Percentiles rank a stretch among this genome's conserved stretches.
Evolutionary conservation across 1,140 invertebrate genomes (phyloP).

Genomic region (Olivierus martensii): DNA sequence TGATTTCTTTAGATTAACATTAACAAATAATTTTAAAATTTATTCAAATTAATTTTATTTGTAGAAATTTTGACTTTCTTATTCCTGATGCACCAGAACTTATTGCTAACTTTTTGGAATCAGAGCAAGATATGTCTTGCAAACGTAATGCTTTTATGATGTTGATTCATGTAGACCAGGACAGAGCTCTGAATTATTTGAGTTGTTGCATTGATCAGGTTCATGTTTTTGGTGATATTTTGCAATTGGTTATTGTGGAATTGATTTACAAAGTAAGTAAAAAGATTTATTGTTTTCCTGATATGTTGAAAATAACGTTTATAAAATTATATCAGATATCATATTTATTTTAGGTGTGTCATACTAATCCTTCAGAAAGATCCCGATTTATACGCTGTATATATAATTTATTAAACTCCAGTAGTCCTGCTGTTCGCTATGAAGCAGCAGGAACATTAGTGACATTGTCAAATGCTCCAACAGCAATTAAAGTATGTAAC

Average conservation of each 20-base stretch:
- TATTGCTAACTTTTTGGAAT: constrained; percentile 85
- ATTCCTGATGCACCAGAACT: constrained; percentile 97
- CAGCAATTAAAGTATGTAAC: constrained; percentile 70
- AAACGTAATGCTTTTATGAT: constrained; percentile 98
- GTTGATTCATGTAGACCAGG: constrained; percentile 89
- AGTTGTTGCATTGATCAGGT: constrained; percentile 77
- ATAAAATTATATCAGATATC: not conserved
- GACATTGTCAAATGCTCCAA: constrained; percentile 91
- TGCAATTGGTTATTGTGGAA: constrained; percentile 97
- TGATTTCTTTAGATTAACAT: not conserved
- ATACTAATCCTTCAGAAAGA: constrained; percentile 90
- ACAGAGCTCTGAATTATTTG: constrained; percentile 79
- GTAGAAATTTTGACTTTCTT: constrained; percentile 90
- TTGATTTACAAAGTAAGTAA: constrained; percentile 87
- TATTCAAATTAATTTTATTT: constrained; percentile 15
- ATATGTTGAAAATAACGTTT: not conserved
- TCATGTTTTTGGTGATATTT: constrained; percentile 88
- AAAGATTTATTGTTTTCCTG: constrained; percentile 1
- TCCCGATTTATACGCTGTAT: constrained; percentile 96
- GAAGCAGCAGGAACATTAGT: constrained; percentile 99
- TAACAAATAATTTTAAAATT: no score
- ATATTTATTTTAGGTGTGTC: constrained; percentile 55
- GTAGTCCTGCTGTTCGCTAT: constrained; percentile 90
- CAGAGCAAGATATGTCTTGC: constrained; percentile 97
- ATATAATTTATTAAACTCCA: constrained; percentile 93